A percentile compares a stretch with the other conserved stretches of the same genome.
Conservation (phyloP, 1,140 invertebrate genomes). For the Zaprionus capensis region DNA sequence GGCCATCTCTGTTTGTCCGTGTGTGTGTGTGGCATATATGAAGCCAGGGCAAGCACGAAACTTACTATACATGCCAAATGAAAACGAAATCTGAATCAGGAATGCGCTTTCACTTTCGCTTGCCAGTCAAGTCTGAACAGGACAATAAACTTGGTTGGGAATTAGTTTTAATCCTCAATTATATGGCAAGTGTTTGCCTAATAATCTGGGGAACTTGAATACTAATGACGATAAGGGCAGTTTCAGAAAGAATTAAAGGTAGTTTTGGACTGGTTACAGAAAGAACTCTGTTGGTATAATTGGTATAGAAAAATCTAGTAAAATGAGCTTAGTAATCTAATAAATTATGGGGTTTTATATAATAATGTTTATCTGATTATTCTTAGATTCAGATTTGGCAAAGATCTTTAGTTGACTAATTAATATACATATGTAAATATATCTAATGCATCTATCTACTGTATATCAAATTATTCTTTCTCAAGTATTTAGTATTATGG, state of each 20-base stretch:
- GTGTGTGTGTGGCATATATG: slow-evolving; percentile 4
- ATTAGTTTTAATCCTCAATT: slow-evolving; percentile 9
- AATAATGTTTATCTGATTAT: too few relatives aligned
- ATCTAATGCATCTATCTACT: too few relatives aligned
- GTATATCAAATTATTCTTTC: too few relatives aligned
- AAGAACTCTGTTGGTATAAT: too few relatives aligned
- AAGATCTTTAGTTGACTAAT: too few relatives aligned
- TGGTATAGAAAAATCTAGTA: too few relatives aligned
- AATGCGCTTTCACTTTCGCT: background rate
- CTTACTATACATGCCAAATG: slow-evolving; percentile 16
- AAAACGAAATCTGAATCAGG: background rate
- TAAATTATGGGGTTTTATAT: too few relatives aligned
- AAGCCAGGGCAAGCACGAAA: background rate
- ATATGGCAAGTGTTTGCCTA: background rate
- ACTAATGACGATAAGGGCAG: background rate
- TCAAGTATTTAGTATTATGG: too few relatives aligned
- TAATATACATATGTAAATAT: too few relatives aligned
- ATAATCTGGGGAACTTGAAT: background rate
- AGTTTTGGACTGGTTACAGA: too few relatives aligned
- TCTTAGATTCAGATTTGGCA: too few relatives aligned
- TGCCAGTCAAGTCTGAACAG: background rate
- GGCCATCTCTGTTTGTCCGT: background rate
- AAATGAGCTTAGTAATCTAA: too few relatives aligned
- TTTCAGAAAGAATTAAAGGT: background rate
- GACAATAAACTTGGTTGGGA: background rate